Base-by-base conservation (phyloP, 2,888 invertebrate species). In the Orchesellides sinensis region DNA sequence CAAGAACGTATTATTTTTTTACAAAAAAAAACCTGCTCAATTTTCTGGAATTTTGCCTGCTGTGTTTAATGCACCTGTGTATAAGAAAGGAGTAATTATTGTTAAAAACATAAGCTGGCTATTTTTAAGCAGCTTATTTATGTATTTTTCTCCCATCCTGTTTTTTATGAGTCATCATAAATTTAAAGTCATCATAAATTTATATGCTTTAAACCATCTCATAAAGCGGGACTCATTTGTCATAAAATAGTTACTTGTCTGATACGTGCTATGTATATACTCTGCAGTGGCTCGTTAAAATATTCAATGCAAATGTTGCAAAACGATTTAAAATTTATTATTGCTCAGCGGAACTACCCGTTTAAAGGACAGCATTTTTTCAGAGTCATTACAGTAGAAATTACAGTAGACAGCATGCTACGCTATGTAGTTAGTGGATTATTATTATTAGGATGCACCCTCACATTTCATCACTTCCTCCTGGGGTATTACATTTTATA, bases 381-480 rank as follows among this genome's bases (percentile, higher is more conserved):
- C 40, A 40, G 10, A 10, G 52, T 52, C 19, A 17, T 10, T 52
- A 52, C 52, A 52, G 17, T 21, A 52, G 6, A 10, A 35, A 6
- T 35, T 35, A 35, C 40, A 35, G 6, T 10, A 12, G 12, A 35
- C 40, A 35, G 40, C 40, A 12, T 35, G 40, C 40, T 35, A 35
- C 40, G 12, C 19, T 52, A 52, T 21, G 52, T 8, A 19, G 8
- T n/a, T 52, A 52, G 17, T 52, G n/a, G 52, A 52, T 17, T n/a
- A 17, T 52, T 52, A 40, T 70, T 56, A 70, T 70, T 40, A 40
- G 56, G 35, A n/a, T 70, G 54, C 70, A 70, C 56, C 70, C 70
- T 70, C 59, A 70, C 70, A 70, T 70, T 70, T 70, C 70, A 70
- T 70, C 70, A 70, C 70, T 56, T 56, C 56, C 40, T 70, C 70